Base-by-base conservation (phyloP, 2,797 vertebrate genomes). In the Masticophis lateralis region DNA sequence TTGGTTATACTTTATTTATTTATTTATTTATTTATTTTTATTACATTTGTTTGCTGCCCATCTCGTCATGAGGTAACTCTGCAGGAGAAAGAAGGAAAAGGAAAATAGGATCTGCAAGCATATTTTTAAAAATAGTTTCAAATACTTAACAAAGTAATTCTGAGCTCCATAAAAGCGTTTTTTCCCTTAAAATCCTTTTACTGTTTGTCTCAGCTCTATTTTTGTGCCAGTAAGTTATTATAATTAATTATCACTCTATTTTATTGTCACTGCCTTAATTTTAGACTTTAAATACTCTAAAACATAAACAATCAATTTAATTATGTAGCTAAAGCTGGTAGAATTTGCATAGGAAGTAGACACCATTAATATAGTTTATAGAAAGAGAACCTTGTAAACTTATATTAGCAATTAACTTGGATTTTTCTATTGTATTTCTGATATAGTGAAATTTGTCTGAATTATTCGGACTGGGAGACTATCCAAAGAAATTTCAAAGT, bases 301-400 rank as follows among this genome's bases (percentile, higher is more conserved):
- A 97, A 91, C 93, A 96, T 97, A 97, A 98, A 97, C 96, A 98
- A 95, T 96, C 98, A 97, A 97, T 97, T 97, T 97, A 98, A 97
- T 97, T 97, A 96, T 0, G 57, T 90, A 69, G 92, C 43, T 93
- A 92, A 92, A 95, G 94, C 94, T 94, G 57, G 89, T 95, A 92
- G 92, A 96, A 96, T 97, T 93, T 96, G 91, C 95, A 96, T 93
- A 91, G 59, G 93, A 92, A 91, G 94, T 96, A 96, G 94, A 91
- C 94, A 92, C 93, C 94, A 92, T 96, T 97, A 97, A 97, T 97
- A 97, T 95, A 96, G 91, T 94, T 96, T 96, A 95, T 95, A 97
- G 95, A 60, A 89, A 94, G 91, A 96, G 92, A 90, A 63, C n/a
- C 47, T 56, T 86, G 14, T 43, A 95, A 97, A 97, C 91, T 96